A percentile compares a stretch with the other conserved stretches of the same genome.
phyloP scores from a whole-genome alignment of 2,113 vertebrate genomes.

The Chitala chitala region DNA sequence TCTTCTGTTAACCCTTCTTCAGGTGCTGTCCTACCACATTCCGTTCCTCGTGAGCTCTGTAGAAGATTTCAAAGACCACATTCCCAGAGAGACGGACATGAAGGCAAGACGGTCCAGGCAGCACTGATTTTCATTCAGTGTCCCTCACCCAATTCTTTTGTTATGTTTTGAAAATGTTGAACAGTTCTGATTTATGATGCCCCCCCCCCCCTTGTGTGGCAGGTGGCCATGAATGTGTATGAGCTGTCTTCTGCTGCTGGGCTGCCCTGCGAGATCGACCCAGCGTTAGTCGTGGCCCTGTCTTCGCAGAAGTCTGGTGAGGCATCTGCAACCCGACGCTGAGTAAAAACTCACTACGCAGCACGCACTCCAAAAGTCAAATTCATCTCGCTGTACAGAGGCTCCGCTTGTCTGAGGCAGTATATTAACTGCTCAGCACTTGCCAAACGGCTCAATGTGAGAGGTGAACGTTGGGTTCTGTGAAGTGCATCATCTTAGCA shows the following conservation, averaged over 20 bases:
- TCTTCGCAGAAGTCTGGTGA: slow-evolving; percentile 96
- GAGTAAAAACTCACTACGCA: neutral
- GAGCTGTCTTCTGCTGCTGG: slow-evolving; percentile 95
- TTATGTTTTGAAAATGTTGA: neutral
- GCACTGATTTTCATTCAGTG: neutral
- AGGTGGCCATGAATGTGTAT: slow-evolving; percentile 99
- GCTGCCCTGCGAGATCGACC: slow-evolving; percentile 93
- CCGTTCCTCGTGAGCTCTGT: slow-evolving; percentile 98
- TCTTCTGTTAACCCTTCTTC: slow-evolving; percentile 3
- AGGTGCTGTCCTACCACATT: slow-evolving; percentile 98
- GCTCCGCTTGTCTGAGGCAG: neutral
- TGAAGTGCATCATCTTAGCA: neutral
- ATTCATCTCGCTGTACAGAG: neutral
- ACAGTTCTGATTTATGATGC: neutral
- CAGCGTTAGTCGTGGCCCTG: slow-evolving; percentile 91
- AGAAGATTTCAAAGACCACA: slow-evolving; percentile 98
- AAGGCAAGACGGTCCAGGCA: slow-evolving; percentile 69
- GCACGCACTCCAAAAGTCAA: neutral
- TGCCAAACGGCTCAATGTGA: neutral
- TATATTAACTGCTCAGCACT: no score
- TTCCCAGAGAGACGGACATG: slow-evolving; percentile 98
- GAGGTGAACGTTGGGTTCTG: neutral
- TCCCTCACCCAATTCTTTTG: neutral
- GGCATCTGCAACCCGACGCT: slow-evolving; percentile 4
- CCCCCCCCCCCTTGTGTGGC: neutral